Evolutionary conservation across 2,797 vertebrate genomes (phyloP), one percentile per base, ranked within the genome.

Genomic region (Tauraco hartlaubi): DNA sequence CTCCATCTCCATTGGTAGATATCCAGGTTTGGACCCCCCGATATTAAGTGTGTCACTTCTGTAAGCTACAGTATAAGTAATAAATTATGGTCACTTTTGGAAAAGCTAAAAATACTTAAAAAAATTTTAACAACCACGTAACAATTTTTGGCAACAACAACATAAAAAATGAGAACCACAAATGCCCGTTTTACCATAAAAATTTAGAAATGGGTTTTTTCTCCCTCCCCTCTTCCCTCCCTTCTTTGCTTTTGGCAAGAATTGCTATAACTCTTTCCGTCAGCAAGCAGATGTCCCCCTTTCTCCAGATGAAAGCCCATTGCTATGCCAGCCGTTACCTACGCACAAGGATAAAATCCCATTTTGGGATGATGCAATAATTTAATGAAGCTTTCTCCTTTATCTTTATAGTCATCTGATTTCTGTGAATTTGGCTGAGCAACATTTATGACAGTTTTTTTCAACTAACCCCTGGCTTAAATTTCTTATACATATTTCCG

Each of bases 41-140:
- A 98, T 97, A 98, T 97, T 98, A 98, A 97, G 97, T 98, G 97
- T 97, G 97, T 98, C 97, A 98, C 97, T 97, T 98, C 97, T 98
- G 97, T 98, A 96, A 98, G 97, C 97, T 98, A 98, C 97, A 97
- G 97, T 92, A 82, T 94, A 97, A 98, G 97, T 96, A 98, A 98
- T 90, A 98, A 97, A 97, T 96, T 95, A 98, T 91, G 87, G 96
- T 98, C 97, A 98, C 97, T 97, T 96, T 90, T 48, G 88, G 92
- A 85, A 93, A 92, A 94, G 92, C 96, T 95, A 95, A 72, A 92
- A 91, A 82, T 33, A 73, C 91, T 95, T 0, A 82, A 96, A 77
- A 86, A 95, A 85, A 64, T 25, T 25, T 90, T 56, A 96, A 94
- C 96, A 97, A 94, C 97, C 92, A 95, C 0, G 72, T 89, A 96